A percentile compares a stretch with the other conserved stretches of the same genome.
These are phyloP conservation scores for Neuroscelio doddi DNA, from an alignment of 2,888 invertebrate genomes.

Conservation along the genomic window DNA sequence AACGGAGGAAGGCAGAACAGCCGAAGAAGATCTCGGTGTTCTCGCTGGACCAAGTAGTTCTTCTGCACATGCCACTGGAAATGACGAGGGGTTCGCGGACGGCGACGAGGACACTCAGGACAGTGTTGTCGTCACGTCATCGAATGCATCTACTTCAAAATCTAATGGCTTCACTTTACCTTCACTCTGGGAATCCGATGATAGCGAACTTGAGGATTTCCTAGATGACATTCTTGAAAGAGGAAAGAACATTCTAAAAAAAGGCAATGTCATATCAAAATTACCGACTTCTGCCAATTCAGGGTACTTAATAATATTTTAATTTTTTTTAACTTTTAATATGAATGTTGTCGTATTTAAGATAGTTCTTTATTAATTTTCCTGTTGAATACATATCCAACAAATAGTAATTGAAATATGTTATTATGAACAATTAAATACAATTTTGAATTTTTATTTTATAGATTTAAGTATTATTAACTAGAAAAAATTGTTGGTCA, in stretches of 20 bases:
- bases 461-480: too few species aligned
- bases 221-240: constrained; percentile 80
- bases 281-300: constrained; percentile 63
- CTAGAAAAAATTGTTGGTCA: too few species aligned
- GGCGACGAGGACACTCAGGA: constrained; percentile 67
- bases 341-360: too few species aligned
- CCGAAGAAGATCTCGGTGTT: constrained; percentile 11
- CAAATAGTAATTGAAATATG: too few species aligned
- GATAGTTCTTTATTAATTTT: too few species aligned
- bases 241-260: constrained; percentile 76
- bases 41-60: constrained; percentile 55
- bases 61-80: constrained; percentile 53
- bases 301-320: constrained; percentile 52
- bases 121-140: constrained; percentile 54
- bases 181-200: constrained; percentile 85
- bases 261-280: constrained; percentile 70
- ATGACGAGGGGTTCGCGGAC: constrained; percentile 63
- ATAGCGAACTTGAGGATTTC: constrained; percentile 86
- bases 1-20: constrained; percentile 57
- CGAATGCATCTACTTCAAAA: constrained; percentile 63
- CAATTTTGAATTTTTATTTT: too few species aligned
- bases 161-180: constrained; percentile 75
- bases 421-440: too few species aligned
- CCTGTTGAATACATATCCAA: too few species aligned
- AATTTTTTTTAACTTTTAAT: not conserved